Conservation (phyloP, 1,140 invertebrate genomes). For the Uloborus diversus region DNA sequence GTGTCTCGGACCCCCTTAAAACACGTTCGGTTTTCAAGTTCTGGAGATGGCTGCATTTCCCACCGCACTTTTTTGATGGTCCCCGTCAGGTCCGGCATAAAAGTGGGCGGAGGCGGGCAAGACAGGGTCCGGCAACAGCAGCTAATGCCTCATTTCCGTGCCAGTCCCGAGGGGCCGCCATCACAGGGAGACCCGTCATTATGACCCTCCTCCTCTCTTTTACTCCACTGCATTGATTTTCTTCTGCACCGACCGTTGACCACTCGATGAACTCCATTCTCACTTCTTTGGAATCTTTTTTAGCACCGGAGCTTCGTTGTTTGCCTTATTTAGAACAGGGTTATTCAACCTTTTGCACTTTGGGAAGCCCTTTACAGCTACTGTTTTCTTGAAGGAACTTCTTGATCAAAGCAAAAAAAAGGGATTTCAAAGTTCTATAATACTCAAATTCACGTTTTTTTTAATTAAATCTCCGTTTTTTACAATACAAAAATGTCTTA, state of each 20-base stretch:
- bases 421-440: no score
- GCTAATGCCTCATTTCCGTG: slow-evolving; percentile 53
- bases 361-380: neutral
- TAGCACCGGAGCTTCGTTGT: neutral
- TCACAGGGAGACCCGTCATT: slow-evolving; percentile 33
- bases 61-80: slow-evolving; percentile 3
- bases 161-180: slow-evolving; percentile 20
- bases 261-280: neutral
- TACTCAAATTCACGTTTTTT: no score
- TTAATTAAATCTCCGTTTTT: no score
- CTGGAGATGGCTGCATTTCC: neutral
- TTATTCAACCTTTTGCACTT: neutral
- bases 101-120: slow-evolving; percentile 12
- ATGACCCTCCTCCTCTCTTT: slow-evolving; percentile 3
- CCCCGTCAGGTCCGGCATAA: neutral
- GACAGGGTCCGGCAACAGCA: neutral
- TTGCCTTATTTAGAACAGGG: neutral
- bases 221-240: slow-evolving; percentile 52
- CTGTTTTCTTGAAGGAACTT: no score
- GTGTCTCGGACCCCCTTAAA: no score
- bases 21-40: neutral
- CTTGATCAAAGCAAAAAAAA: no score
- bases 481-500: no score
- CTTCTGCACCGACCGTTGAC: neutral
- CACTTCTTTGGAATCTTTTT: neutral